A percentile compares a stretch with the other conserved stretches of the same genome.
Evolutionary conservation across 2,888 invertebrate genomes (phyloP).

Genomic region (Netelia virgata): DNA sequence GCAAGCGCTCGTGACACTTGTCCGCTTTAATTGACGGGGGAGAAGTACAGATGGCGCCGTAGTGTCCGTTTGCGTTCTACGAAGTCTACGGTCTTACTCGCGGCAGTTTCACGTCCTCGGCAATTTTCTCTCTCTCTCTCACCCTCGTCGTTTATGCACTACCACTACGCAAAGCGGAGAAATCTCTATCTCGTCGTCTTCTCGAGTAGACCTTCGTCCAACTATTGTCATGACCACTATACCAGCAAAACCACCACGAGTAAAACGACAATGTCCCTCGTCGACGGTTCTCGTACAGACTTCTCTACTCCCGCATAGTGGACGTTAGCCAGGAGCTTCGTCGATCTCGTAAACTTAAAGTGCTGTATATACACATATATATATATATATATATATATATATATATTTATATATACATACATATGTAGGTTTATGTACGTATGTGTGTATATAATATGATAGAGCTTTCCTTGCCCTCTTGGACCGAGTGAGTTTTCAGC

Average conservation of each 20-base stretch:
- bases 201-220: slow-evolving; percentile 26
- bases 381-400: background rate
- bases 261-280: slow-evolving; percentile 32
- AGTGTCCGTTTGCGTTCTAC: slow-evolving; percentile 13
- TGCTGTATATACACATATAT: background rate
- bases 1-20: slow-evolving; percentile 30
- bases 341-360: slow-evolving; percentile 58
- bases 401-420: background rate
- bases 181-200: slow-evolving; percentile 20
- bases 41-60: slow-evolving; percentile 64
- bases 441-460: slow-evolving; percentile 17
- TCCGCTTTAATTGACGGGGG: slow-evolving; percentile 48
- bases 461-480: slow-evolving; percentile 15
- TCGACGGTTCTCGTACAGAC: slow-evolving; percentile 17
- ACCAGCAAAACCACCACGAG: slow-evolving; percentile 11
- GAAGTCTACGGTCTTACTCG: slow-evolving; percentile 1
- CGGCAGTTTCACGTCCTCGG: slow-evolving; percentile 28
- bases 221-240: slow-evolving; percentile 41
- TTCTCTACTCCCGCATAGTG: slow-evolving; percentile 24
- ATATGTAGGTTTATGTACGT: background rate
- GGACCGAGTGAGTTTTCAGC: slow-evolving; percentile 40
- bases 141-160: slow-evolving; percentile 6
- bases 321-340: slow-evolving; percentile 60
- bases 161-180: slow-evolving; percentile 16
- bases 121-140: slow-evolving; percentile 27